Base-by-base conservation (phyloP, 2,888 invertebrate genomes). In the Drosophila fulvimacula region DNA sequence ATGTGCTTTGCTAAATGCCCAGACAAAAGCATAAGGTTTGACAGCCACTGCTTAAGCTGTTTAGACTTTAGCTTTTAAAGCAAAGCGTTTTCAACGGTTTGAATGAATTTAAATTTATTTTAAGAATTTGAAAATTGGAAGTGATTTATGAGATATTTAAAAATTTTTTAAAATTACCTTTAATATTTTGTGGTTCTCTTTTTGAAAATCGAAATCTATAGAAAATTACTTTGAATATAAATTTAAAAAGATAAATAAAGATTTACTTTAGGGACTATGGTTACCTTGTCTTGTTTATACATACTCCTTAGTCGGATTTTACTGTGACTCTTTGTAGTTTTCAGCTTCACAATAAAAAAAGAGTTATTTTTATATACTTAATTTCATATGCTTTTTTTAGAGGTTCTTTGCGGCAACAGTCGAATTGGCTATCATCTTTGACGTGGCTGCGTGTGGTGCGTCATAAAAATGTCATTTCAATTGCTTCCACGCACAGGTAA, bases 1-100 rank as follows among this genome's bases (percentile, higher is more conserved):
- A 0, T 73, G 71, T 42, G 51, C 55, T 30, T 2, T 44, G 71
- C 76, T 73, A 42, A 73, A 9, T 1, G 10, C 11, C 5, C 9
- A 0, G 19, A 2, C 10, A 15, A 57, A 19, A 39, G 32, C 27
- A n/a, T 10, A 39, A 17, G 55, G 57, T 70, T 73, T 51, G 15
- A 46, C 0, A 4, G 39, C 0, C 5, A 39, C 17, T 48, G 49
- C 27, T 2, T 0, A 5, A 13, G 6, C 1, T 38, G 3, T 30
- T 51, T n/a, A 2, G 5, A 36, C 1, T 36, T 44, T 36, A 34
- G 27, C 10, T 27, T 27, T 46, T 15, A 9, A 5, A 10, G 19
- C 6, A 32, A n/a, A 24, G 9, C 19, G 5, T 13, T 17, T 32
- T n/a, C 15, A 55, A 55, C 53, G 39, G 34, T 5, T 15, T 34